Base-by-base conservation (phyloP, 2,113 vertebrate species). In the Catharus fuscescens region DNA sequence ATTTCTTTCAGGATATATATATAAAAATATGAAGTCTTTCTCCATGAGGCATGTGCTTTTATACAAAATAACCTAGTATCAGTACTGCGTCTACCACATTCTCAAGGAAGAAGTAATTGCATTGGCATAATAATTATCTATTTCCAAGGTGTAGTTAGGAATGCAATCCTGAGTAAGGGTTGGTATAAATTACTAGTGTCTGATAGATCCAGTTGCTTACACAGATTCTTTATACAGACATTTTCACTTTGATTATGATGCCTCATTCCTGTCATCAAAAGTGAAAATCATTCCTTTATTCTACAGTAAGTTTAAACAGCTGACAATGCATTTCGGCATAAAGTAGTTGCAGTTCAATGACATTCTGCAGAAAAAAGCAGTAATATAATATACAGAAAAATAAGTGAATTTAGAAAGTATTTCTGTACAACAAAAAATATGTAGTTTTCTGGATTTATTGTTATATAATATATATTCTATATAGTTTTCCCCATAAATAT, bases 81-180 rank as follows among this genome's bases (percentile, higher is more conserved):
- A 95, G 42, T 85, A 92, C 29, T 94, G 44, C 74, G 97, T 95
- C 79, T 95, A 57, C 48, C 50, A 54, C 36, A 45, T 60, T 83
- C 54, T 83, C 56, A 93, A 70, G 78, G 95, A 96, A 96, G 66
- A 66, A 93, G 18, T 93, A 97, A 97, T 81, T 93, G 64, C 52
- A 66, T 42, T 57, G 76, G 34, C 78, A 76, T 77, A 95, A 95
- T 93, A 94, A 95, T 93, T 79, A 92, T 79, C 31, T 73, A 90
- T 85, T 94, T 71, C 64, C 61, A 92, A 89, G 48, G 19, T 73
- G 83, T 87, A 96, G 86, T 93, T 95, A 95, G 77, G 38, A 97
- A 95, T 74, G 54, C 48, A 94, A 65, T 54, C 61, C n/a, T 93
- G 80, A 92, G 74, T 94, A 92, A 96, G 57, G 72, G 57, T 76